Conservation (phyloP, 2,888 invertebrate species). For the Laspeyria flexula region DNA sequence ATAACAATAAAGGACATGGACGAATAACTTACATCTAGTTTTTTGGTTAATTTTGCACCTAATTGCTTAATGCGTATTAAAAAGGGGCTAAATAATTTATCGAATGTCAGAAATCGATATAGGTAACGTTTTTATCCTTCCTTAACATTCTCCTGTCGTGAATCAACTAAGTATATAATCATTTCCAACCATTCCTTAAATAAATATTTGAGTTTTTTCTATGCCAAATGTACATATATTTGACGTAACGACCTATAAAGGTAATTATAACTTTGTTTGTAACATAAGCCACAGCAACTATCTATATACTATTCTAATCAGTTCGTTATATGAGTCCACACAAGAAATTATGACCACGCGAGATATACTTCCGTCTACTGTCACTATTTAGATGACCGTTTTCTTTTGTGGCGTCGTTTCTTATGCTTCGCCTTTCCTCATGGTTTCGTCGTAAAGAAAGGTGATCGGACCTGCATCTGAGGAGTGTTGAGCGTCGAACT, state of each 20-base stretch:
- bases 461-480: constrained; percentile 65
- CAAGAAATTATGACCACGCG: constrained; percentile 14
- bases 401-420: constrained; percentile 40
- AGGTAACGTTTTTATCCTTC: no score
- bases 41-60: constrained; percentile 31
- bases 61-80: constrained; percentile 1
- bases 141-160: no score
- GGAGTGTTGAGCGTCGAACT: constrained; percentile 76
- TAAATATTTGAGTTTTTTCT: background rate
- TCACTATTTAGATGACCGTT: constrained; percentile 27
- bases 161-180: background rate
- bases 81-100: background rate
- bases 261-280: background rate
- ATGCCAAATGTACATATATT: background rate
- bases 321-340: constrained; percentile 32
- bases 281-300: background rate
- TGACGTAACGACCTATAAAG: background rate
- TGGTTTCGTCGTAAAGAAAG: constrained; percentile 63
- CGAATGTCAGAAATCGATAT: background rate
- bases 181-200: background rate
- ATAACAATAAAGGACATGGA: background rate
- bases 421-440: constrained; percentile 50
- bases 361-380: constrained; percentile 7
- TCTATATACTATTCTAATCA: constrained; percentile 25
- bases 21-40: constrained; percentile 19